These are phyloP conservation scores for Sinotaia quadrata DNA, from an alignment of 2,888 invertebrate species.

Conservation along the genomic window DNA sequence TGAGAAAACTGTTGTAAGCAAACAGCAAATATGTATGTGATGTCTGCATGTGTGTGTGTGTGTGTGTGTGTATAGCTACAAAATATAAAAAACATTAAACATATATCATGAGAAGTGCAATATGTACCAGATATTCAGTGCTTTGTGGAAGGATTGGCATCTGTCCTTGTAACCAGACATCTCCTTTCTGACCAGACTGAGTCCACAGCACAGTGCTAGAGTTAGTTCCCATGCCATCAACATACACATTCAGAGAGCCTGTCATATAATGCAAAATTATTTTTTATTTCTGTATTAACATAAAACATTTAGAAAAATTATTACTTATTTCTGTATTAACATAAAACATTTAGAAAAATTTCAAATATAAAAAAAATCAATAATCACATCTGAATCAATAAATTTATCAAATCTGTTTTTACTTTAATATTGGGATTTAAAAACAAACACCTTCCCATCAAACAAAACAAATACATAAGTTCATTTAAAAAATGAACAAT, in stretches of 20 bases:
- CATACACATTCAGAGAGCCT: conserved; percentile 57
- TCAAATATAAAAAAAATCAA: too few relatives aligned
- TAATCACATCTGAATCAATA: too few relatives aligned
- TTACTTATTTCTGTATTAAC: neutral
- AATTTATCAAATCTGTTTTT: too few relatives aligned
- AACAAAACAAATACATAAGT: too few relatives aligned
- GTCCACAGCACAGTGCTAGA: conserved; percentile 46
- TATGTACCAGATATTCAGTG: conserved; percentile 40
- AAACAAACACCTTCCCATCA: too few relatives aligned
- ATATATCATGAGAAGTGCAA: neutral
- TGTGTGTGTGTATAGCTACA: conserved; percentile 10
- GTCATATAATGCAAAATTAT: conserved; percentile 11
- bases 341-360: neutral
- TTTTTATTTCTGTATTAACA: neutral
- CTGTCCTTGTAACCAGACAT: conserved; percentile 60
- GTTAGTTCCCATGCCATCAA: conserved; percentile 36
- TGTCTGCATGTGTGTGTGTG: conserved; percentile 16
- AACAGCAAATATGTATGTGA: neutral
- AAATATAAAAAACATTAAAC: neutral
- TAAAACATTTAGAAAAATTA: neutral
- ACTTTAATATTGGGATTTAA: too few relatives aligned
- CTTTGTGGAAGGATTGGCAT: conserved; percentile 45
- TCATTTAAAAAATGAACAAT: too few relatives aligned
- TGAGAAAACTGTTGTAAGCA: too few relatives aligned
- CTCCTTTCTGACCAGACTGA: conserved; percentile 55